Conservation (phyloP, 2,113 vertebrate genomes). For the Esox niger region DNA sequence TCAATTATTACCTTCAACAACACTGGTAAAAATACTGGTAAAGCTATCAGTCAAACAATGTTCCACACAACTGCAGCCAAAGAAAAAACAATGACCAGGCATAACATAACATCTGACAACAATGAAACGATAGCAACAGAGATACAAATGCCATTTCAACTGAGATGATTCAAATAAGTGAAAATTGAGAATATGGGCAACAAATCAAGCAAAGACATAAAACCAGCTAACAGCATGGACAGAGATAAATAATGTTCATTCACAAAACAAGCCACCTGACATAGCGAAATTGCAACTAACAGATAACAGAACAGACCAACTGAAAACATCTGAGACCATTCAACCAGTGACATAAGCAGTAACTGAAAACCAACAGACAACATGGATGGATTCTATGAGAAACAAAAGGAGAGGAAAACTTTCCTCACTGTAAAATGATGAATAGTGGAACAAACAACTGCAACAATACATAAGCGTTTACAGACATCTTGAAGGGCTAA, state of each 20-base stretch:
- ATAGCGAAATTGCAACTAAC: too few species aligned
- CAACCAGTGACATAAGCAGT: too few species aligned
- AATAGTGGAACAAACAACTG: background rate
- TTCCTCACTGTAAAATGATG: background rate
- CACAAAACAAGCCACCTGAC: too few species aligned
- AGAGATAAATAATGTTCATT: background rate
- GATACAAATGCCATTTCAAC: background rate
- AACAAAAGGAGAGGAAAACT: background rate
- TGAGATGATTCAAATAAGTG: background rate
- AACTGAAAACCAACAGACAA: too few species aligned
- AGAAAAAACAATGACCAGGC: background rate
- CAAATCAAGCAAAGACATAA: background rate
- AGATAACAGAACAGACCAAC: too few species aligned
- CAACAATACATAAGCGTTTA: background rate
- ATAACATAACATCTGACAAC: background rate
- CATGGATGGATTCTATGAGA: too few species aligned
- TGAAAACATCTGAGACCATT: too few species aligned
- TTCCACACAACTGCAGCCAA: too few species aligned
- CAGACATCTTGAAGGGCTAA: background rate
- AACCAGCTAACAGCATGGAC: too few species aligned
- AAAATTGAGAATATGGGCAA: conserved; percentile 23
- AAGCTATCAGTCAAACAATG: background rate
- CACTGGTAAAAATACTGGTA: background rate
- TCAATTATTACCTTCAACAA: background rate
- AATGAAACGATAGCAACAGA: background rate